Evolutionary conservation across 2,113 vertebrate genomes (phyloP), one percentile per base, ranked within the genome.

Genomic region (Cebidichthys violaceus): DNA sequence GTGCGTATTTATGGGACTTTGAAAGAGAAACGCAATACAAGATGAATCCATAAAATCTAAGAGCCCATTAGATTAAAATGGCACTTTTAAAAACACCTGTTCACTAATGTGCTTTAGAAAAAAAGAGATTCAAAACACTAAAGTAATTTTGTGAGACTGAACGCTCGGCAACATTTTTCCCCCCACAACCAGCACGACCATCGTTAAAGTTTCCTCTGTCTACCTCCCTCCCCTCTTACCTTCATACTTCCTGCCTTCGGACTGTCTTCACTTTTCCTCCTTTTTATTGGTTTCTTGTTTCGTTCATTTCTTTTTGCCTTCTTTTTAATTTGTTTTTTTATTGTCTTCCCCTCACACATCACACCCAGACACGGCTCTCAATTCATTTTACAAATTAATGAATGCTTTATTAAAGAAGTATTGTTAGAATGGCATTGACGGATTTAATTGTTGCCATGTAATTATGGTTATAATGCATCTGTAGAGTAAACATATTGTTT

Each of bases 31-130:
- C 14, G 55, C 22, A 72, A 77, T 62, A 37, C 31, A 29, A 64
- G 10, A 64, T 54, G 50, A 70, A 74, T 45, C 45, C 45, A 76
- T 77, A 65, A 70, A 82, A 70, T 31, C 10, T 4, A 74, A 73
- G 75, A 75, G n/a, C 18, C 66, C 33, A 65, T 68, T 84, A 69
- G 27, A 62, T 22, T 64, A 15, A 86, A 73, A 62, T 43, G 22
- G 20, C 37, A 67, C 7, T 60, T 75, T 70, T 81, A 66, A 71
- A 75, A 66, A 72, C 50, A 80, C 77, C 65, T 75, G 55, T 69
- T 75, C 24, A 31, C 59, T 52, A 59, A 75, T 66, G 71, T 57
- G 60, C 41, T 61, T 78, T 57, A 52, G n/a, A 65, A 69, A 71
- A n/a, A n/a, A 41, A 75, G 31, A 41, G n/a, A 35, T 75, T 69